These are phyloP conservation scores for Trididemnum nubilum DNA, from an alignment of 23 tunicate species.

Conservation along the genomic window DNA sequence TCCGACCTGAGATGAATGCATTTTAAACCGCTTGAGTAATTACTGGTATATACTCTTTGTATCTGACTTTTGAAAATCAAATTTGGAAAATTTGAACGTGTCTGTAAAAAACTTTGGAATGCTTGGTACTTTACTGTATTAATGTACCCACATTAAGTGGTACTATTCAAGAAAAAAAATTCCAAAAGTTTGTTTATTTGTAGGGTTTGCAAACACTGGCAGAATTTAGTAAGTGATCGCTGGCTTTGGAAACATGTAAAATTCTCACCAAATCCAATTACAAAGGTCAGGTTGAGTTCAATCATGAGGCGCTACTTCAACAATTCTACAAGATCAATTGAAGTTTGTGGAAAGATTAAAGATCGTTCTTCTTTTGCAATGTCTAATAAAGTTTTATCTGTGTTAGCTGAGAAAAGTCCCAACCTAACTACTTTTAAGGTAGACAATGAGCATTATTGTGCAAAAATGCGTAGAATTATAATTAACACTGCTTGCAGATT, in stretches of 20 bases:
- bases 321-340: conserved; percentile 50
- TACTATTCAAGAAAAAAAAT: too few species aligned
- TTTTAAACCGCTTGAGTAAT: too few species aligned
- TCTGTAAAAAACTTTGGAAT: too few species aligned
- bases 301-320: conserved; percentile 64
- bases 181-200: too few species aligned
- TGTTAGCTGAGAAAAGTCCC: conserved; percentile 42
- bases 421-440: conserved; percentile 63
- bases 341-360: conserved; percentile 60
- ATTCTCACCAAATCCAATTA: conserved; percentile 53
- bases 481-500: too few species aligned
- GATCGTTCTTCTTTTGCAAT: conserved; percentile 25
- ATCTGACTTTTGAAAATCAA: too few species aligned
- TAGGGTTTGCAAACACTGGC: conserved; percentile 84
- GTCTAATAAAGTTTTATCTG: conserved; percentile 41
- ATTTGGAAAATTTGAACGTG: too few species aligned
- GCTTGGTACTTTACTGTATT: too few species aligned
- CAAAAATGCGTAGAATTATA: too few species aligned
- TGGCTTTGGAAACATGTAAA: conserved; percentile 76
- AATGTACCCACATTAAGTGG: too few species aligned
- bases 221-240: conserved; percentile 40
- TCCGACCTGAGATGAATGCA: too few species aligned
- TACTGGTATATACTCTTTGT: too few species aligned
- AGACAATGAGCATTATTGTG: background rate
- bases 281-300: conserved; percentile 36